phyloP scores from a whole-genome alignment of 2,888 invertebrate genomes.

The Lepidochrysops patricia region DNA sequence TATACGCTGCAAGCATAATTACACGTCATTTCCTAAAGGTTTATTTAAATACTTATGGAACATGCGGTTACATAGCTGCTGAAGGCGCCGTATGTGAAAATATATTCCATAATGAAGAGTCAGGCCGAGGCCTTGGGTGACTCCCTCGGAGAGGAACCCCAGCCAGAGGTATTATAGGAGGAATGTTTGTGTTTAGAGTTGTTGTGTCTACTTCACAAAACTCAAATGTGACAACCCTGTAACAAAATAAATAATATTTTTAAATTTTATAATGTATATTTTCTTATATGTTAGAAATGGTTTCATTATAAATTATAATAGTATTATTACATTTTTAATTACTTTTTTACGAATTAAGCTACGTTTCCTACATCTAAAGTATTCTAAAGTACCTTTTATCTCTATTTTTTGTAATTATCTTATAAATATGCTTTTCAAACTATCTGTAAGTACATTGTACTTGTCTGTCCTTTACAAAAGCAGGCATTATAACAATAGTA shows the following conservation, averaged over 20 bases:
- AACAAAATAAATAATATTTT: background rate
- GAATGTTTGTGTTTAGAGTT: conserved; percentile 14
- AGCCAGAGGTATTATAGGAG: conserved; percentile 51
- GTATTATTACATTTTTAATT: background rate
- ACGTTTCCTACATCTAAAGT: background rate
- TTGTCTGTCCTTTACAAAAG: background rate
- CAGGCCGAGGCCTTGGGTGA: conserved; percentile 80
- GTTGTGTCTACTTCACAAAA: background rate
- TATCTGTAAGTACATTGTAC: background rate
- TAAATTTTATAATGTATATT: background rate
- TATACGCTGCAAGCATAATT: background rate
- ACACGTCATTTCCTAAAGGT: background rate
- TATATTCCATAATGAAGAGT: conserved; percentile 96
- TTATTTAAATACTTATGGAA: conserved; percentile 15
- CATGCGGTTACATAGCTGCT: conserved; percentile 80
- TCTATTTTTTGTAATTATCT: background rate
- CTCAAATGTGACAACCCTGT: conserved; percentile 1
- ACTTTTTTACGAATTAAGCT: background rate
- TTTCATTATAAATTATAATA: background rate
- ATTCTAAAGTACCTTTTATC: background rate
- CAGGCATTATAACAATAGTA: background rate
- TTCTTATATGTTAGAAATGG: background rate
- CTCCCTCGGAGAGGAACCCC: conserved; percentile 69
- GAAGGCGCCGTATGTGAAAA: conserved; percentile 97
- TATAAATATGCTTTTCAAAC: background rate